Base-by-base conservation (phyloP, 2,113 vertebrate species). In the Fukomys damarensis region DNA sequence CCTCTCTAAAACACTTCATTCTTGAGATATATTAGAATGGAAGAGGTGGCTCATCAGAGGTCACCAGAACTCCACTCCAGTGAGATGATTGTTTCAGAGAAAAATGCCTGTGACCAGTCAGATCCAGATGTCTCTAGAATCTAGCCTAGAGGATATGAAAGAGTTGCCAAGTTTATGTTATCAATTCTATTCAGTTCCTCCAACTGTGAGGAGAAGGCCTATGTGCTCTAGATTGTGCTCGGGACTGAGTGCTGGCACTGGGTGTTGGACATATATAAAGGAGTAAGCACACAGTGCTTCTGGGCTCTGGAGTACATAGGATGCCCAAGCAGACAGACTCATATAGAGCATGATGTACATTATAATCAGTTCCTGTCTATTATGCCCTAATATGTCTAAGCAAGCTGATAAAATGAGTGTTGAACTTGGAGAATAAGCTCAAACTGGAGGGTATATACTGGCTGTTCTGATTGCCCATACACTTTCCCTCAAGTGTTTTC, bases 41-140 rank as follows among this genome's bases (percentile, higher is more conserved):
- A 98, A 86, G 95, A 97, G 97, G 91, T 95, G 84, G 80, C 95
- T 97, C 89, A 35, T 97, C 97, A 97, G 98, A 98, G 96, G 96
- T 98, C 98, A 97, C 98, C 98, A 86, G 95, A 97, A 98, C 96
- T 96, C 98, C 94, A 79, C 95, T 98, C 97, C 96, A 95, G 97
- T 97, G 97, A 94, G 96, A 96, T 93, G 61, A 43, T 89, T 98
- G 82, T 74, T 96, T 97, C 80, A 72, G 95, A 97, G 92, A 38
- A 46, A 94, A 98, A 93, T 8, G 4, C 17, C 89, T 94, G 91
- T 95, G 95, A 66, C 80, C 96, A 92, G 80, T 92, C 96, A 97
- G 89, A 87, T 88, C 95, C 91, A 91, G 86, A 96, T 83, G 97
- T 83, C 85, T 89, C 65, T 7, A 2, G 96, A 97, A 76, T 96